Evolutionary conservation across 2,888 invertebrate species (phyloP).

Genomic region (Teleiodes luculella): DNA sequence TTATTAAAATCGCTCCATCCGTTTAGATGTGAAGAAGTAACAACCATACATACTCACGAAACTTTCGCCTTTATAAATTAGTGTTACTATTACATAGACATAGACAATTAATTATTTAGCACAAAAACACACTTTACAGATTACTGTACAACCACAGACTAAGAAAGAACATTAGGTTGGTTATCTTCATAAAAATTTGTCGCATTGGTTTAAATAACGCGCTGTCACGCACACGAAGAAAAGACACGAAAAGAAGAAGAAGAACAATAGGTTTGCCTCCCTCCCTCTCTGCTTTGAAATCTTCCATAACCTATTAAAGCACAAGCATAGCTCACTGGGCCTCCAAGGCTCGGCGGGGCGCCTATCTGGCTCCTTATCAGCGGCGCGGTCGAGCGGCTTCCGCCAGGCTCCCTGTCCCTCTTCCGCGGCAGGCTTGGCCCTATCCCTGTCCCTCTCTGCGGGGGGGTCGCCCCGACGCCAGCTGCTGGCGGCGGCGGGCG

Average conservation of each 20-base stretch:
- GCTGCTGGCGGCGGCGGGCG: conserved; percentile 31
- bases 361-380: conserved; percentile 18
- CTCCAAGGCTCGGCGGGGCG: conserved; percentile 38
- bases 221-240: no score
- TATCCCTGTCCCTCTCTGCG: conserved; percentile 28
- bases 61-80: no score
- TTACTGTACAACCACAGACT: no score
- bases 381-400: conserved; percentile 15
- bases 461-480: conserved; percentile 47
- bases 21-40: no score
- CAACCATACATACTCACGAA: no score
- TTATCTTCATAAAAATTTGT: no score
- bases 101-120: not conserved
- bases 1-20: no score
- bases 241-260: no score
- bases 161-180: no score
- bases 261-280: conserved; percentile 30
- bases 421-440: not conserved
- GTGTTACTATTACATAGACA: no score
- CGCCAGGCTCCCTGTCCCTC: conserved; percentile 19
- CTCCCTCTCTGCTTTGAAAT: conserved; percentile 22
- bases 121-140: not conserved
- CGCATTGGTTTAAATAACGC: no score
- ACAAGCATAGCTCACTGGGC: conserved; percentile 43
- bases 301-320: no score